Evolutionary conservation across 2,113 vertebrate genomes (phyloP).

Genomic region (Cheirogaleus medius): DNA sequence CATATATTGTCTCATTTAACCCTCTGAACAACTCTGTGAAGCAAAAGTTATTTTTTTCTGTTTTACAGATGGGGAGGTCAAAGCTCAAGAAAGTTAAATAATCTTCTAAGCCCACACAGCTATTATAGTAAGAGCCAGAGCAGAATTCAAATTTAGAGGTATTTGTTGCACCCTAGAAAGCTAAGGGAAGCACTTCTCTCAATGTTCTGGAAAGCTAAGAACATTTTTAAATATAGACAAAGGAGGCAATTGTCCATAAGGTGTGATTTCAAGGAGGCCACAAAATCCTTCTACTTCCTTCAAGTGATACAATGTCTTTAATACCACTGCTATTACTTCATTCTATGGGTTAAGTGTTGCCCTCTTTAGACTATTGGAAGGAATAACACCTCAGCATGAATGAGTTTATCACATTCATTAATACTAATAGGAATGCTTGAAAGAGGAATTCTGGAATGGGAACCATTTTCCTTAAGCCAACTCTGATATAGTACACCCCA

Average conservation of each 20-base stretch:
- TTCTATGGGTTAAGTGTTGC: not conserved
- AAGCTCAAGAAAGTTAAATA: conserved; percentile 1
- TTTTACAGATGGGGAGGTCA: not conserved
- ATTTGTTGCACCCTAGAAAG: not conserved
- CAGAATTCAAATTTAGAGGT: not conserved
- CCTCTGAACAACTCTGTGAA: not conserved
- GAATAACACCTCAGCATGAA: not conserved
- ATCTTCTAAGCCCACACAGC: not conserved
- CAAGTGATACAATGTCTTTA: not conserved
- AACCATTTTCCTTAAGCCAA: not conserved
- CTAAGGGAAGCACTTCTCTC: not conserved
- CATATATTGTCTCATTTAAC: not conserved
- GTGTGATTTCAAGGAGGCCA: not conserved
- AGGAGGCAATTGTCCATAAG: not conserved
- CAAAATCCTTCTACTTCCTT: not conserved
- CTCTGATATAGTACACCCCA: not conserved
- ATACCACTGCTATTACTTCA: not conserved
- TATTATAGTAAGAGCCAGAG: not conserved
- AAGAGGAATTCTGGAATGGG: not conserved
- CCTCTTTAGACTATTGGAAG: not conserved
- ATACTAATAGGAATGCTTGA: not conserved
- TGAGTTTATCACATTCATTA: not conserved
- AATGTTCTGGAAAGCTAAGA: not conserved
- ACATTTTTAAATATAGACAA: not conserved
- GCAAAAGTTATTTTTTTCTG: not conserved